Conservation (phyloP, 92 coral and sea anemone species). For the Isaurus tuberculatus region DNA sequence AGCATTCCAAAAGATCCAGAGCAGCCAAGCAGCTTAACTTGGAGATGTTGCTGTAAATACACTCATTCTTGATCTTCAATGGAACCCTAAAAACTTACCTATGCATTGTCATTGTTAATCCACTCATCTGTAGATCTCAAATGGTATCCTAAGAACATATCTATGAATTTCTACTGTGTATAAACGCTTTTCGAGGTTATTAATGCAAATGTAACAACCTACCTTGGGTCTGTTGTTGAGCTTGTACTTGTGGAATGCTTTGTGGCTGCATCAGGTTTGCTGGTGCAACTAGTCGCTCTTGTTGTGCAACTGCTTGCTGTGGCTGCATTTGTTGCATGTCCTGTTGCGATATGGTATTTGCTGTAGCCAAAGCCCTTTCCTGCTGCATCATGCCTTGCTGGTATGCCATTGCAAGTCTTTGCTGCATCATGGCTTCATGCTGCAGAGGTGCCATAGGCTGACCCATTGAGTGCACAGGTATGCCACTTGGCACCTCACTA, state of each 20-base stretch:
- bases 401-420: constrained; percentile 72
- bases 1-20: no score
- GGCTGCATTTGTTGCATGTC: constrained; percentile 65
- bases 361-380: constrained; percentile 57
- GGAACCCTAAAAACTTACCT: no score
- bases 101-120: no score
- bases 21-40: no score
- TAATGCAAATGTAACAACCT: neutral
- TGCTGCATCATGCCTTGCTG: constrained; percentile 76
- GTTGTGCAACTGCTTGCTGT: constrained; percentile 62
- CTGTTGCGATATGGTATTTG: constrained; percentile 58
- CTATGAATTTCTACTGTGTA: no score
- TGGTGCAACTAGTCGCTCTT: constrained; percentile 33
- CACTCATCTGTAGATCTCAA: neutral
- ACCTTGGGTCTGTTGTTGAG: constrained; percentile 40
- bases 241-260: constrained; percentile 27
- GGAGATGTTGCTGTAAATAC: no score
- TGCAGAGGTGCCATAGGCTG: constrained; percentile 88
- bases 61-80: no score
- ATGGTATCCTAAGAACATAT: no score
- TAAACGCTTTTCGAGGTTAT: no score
- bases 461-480: constrained; percentile 60
- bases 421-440: constrained; percentile 88
- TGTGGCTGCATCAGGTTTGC: constrained; percentile 42
- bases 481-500: constrained; percentile 67